phyloP scores from a whole-genome alignment of 2,888 invertebrate genomes.

The Schizaphis graminum region DNA sequence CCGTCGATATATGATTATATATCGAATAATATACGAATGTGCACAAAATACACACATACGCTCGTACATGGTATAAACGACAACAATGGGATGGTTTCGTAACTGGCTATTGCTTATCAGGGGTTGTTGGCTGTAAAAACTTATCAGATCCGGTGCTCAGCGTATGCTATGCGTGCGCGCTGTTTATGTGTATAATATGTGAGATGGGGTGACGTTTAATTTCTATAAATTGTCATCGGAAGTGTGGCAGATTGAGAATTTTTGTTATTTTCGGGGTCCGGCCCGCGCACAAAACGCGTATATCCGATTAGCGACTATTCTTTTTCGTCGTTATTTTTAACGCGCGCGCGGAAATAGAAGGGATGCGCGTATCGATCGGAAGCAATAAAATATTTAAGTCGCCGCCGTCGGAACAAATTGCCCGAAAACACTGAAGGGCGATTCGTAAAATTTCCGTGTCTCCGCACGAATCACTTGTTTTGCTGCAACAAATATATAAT shows the following conservation, averaged over 20 bases:
- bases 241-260: slow-evolving; percentile 63
- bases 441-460: slow-evolving; percentile 21
- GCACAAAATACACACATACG: background rate
- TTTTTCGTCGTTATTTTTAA: slow-evolving; percentile 55
- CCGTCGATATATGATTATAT: background rate
- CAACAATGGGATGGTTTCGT: slow-evolving; percentile 2
- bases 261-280: slow-evolving; percentile 29
- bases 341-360: slow-evolving; percentile 46
- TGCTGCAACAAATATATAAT: background rate
- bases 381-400: slow-evolving; percentile 65
- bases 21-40: background rate
- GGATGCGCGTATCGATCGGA: slow-evolving; percentile 58
- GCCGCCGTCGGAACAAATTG: slow-evolving; percentile 53
- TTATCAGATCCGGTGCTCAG: slow-evolving; percentile 48
- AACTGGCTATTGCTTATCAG: slow-evolving; percentile 4
- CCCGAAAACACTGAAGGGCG: slow-evolving; percentile 53
- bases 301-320: slow-evolving; percentile 49
- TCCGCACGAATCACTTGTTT: background rate
- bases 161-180: background rate
- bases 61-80: background rate
- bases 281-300: slow-evolving; percentile 8
- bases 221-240: slow-evolving; percentile 62
- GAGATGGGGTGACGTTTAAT: slow-evolving; percentile 59
- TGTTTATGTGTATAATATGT: background rate
- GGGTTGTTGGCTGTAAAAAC: slow-evolving; percentile 28